These are phyloP conservation scores for Indicator maculatus DNA, from an alignment of 2,113 vertebrate genomes.

Conservation along the genomic window DNA sequence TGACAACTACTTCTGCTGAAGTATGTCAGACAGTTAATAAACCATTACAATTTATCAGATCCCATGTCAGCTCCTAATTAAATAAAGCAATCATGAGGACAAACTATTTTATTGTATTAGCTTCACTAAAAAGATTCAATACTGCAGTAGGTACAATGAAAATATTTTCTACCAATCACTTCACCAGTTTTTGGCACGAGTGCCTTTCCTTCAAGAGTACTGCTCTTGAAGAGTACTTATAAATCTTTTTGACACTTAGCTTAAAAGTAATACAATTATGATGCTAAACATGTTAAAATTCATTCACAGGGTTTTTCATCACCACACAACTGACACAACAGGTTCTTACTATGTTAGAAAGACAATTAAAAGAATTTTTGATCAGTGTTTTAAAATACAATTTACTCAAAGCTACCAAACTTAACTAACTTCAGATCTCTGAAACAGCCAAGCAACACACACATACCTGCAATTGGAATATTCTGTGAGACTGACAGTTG, in stretches of 20 bases:
- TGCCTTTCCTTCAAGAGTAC: not conserved
- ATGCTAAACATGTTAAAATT: not conserved
- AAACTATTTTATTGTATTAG: not conserved
- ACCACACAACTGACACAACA: not conserved
- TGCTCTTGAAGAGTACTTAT: not conserved
- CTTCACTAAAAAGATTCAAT: not conserved
- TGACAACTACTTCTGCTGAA: not conserved
- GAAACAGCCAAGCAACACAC: not conserved
- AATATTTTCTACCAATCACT: not conserved
- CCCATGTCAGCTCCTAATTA: not conserved
- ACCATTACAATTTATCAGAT: not conserved
- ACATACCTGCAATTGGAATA: conserved; percentile 88
- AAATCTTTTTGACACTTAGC: not conserved
- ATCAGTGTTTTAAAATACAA: not conserved
- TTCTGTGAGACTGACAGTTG: conserved; percentile 94
- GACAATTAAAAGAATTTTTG: not conserved
- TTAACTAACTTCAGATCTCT: not conserved
- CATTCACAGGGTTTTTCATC: not conserved
- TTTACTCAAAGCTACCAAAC: not conserved
- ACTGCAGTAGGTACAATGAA: not conserved
- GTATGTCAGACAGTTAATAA: not conserved
- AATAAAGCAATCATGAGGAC: not conserved
- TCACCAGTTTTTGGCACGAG: not conserved
- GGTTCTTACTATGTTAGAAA: not conserved
- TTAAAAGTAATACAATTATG: not conserved